Evolutionary conservation across 2,888 invertebrate species (phyloP), one percentile per base, ranked within the genome.

Genomic region (Xanthia icteritia): DNA sequence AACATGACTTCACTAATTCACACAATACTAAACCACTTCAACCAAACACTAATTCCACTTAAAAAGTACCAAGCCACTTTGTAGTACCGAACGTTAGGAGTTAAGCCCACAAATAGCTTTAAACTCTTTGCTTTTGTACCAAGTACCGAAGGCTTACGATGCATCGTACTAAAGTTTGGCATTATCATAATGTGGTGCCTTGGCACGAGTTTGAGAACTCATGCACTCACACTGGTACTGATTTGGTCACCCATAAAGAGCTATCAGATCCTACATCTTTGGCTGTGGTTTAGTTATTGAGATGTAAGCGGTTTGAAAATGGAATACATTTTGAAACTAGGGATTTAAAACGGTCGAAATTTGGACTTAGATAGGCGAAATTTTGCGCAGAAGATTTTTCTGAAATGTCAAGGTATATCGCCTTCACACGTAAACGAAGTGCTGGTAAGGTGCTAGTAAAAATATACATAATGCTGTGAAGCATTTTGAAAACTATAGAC

Each of bases 121-220:
- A 51, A 56, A 70, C 69, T 60, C 56, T 58, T 64, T 60, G 64
- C 69, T 17, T 31, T 51, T 68, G 56, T 61, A 60, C 27, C 58
- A 64, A 71, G 51, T 63, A 68, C 58, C 65, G 51, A 27, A 72
- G 48, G 68, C 68, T 79, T 72, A 79, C 56, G 51, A 36, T 69
- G 61, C 23, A 82, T 56, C 20, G 42, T 11, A 66, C 42, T 42
- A 31, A 83, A 71, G 79, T 51, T 63, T 54, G 36, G 58, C n/a
- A 48, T 84, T 84, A 84, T 70, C 66, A 73, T 79, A 84, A 79
- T 79, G 61, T 63, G 61, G 17, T 79, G 51, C 51, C 23, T 61
- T n/a, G 27, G 20, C 45, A 65, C 27, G 42, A 73, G 65, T 69
- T 73, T 45, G 3, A 67, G 56, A 58, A 36, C 51, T 42, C 58